Evolutionary conservation across 2,797 vertebrate species (phyloP).

Genomic region (Perodicticus potto): DNA sequence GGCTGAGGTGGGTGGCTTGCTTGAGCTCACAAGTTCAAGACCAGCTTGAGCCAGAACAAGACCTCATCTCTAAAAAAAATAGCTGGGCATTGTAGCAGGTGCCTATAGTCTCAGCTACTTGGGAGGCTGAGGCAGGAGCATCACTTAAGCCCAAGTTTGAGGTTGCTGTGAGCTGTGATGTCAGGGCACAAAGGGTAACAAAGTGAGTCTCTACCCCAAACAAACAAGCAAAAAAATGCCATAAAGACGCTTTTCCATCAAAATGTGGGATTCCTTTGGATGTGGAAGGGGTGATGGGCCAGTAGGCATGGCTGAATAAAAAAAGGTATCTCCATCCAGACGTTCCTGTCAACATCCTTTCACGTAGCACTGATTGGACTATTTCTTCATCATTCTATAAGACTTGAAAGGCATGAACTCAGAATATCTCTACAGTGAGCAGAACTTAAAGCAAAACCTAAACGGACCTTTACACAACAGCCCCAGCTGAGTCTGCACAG

Average conservation of each 20-base stretch:
- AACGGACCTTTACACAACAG: background rate
- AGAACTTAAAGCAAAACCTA: background rate
- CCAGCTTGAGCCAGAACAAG: too few relatives aligned
- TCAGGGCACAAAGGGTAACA: too few relatives aligned
- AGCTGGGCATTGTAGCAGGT: too few relatives aligned
- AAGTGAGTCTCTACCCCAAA: too few relatives aligned
- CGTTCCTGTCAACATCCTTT: conserved; percentile 1
- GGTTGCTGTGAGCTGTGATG: too few relatives aligned
- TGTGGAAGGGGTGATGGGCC: background rate
- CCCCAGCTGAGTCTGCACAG: accelerated
- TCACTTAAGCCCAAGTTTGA: too few relatives aligned
- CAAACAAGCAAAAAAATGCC: too few relatives aligned
- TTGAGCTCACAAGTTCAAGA: too few relatives aligned
- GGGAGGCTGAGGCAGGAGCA: too few relatives aligned
- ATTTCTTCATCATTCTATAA: conserved; percentile 40
- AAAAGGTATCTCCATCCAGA: conserved; percentile 5
- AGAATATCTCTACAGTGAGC: background rate
- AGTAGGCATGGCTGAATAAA: background rate
- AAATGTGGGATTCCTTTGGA: background rate
- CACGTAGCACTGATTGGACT: background rate
- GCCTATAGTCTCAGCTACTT: too few relatives aligned
- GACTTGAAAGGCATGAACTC: background rate
- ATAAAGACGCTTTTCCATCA: conserved; percentile 20
- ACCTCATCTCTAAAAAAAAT: too few relatives aligned
- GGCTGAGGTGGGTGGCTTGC: too few relatives aligned